These are phyloP conservation scores for Dendroctonus valens DNA, from an alignment of 1,140 invertebrate species.

Conservation along the genomic window DNA sequence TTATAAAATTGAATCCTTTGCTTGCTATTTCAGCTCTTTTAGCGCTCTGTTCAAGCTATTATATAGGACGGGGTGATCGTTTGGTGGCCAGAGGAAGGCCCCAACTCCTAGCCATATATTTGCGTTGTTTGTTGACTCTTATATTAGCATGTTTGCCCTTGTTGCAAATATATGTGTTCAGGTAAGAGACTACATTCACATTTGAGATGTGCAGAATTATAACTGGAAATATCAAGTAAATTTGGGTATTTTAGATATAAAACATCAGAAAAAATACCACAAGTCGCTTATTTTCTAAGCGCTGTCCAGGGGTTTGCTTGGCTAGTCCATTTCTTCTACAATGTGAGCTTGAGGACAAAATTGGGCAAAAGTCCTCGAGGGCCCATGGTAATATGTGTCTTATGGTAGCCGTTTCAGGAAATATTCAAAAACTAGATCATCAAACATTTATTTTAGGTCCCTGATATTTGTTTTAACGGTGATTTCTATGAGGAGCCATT, in stretches of 20 bases:
- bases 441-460: conserved; percentile 9
- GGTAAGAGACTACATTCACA: conserved; percentile 25
- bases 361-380: conserved; percentile 68
- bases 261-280: conserved; percentile 45
- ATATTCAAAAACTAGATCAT: neutral
- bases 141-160: conserved; percentile 64
- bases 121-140: conserved; percentile 62
- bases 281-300: conserved; percentile 69
- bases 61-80: conserved; percentile 64
- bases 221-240: neutral
- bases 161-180: conserved; percentile 60
- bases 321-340: conserved; percentile 75
- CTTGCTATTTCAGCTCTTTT: conserved; percentile 54
- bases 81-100: conserved; percentile 57
- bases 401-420: conserved; percentile 55
- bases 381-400: conserved; percentile 62
- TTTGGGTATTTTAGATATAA: conserved; percentile 37
- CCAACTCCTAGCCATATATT: conserved; percentile 61
- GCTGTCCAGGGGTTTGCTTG: conserved; percentile 70
- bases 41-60: conserved; percentile 72
- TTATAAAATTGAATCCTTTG: no score
- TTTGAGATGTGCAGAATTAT: neutral
- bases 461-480: conserved; percentile 62
- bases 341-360: conserved; percentile 65
- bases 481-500: conserved; percentile 55